Conservation (phyloP, 1,140 invertebrate species). For the Nautilus pompilius region DNA sequence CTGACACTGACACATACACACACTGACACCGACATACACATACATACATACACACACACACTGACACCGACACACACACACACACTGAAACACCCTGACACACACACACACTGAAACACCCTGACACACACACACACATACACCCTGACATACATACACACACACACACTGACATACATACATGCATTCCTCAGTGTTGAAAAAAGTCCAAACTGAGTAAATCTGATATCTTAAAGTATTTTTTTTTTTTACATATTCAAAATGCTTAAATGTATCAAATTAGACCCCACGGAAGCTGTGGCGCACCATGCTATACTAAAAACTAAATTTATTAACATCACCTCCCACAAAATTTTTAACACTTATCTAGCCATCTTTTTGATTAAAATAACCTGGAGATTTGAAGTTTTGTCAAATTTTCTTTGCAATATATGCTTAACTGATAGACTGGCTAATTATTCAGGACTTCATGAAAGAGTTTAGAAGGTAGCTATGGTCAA, state of each 20-base stretch:
- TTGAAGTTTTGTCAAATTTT: too few species aligned
- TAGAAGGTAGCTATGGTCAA: too few species aligned
- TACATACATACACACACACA: background rate
- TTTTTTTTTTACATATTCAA: background rate
- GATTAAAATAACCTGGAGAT: too few species aligned
- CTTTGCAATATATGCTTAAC: too few species aligned
- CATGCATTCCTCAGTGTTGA: too few species aligned
- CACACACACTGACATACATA: background rate
- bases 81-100: background rate
- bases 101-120: background rate
- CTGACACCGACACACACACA: background rate
- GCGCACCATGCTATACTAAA: background rate
- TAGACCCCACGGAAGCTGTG: background rate
- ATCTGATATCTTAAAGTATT: background rate
- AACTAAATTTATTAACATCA: background rate
- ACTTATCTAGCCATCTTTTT: too few species aligned
- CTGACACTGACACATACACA: background rate
- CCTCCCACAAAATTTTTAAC: too few species aligned
- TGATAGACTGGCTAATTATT: too few species aligned
- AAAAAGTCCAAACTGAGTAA: too few species aligned
- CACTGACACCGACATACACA: background rate
- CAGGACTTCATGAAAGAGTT: too few species aligned
- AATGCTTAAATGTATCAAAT: background rate
- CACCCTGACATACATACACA: background rate
- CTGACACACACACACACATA: background rate